phyloP scores from a whole-genome alignment of 2,113 vertebrate genomes.

The Semnopithecus entellus region DNA sequence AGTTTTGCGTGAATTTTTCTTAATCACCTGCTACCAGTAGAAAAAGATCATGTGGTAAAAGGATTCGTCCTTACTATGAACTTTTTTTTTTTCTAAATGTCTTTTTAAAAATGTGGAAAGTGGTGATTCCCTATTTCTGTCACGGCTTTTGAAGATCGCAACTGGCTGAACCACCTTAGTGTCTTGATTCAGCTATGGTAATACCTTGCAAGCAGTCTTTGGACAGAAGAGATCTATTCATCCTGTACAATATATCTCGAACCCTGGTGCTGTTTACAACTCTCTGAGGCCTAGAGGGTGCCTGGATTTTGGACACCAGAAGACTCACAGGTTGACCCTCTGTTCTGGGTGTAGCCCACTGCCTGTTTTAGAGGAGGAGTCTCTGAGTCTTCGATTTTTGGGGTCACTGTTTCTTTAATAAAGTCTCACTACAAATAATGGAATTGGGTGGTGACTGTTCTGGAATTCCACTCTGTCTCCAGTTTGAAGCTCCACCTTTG shows the following conservation, averaged over 20 bases:
- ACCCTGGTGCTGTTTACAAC: background rate
- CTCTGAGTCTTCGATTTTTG: background rate
- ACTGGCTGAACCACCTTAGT: background rate
- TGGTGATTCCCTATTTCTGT: background rate
- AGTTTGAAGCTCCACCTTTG: conserved; percentile 28
- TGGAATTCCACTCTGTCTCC: conserved; percentile 34
- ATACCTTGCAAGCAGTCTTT: background rate
- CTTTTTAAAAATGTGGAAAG: background rate
- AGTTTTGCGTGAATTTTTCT: background rate
- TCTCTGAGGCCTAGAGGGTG: background rate
- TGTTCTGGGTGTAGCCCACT: background rate
- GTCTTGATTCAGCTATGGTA: background rate
- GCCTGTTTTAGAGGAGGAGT: background rate
- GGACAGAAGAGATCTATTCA: background rate
- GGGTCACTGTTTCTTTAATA: conserved; percentile 50
- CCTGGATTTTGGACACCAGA: background rate
- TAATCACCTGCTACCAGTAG: background rate
- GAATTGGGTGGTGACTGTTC: background rate
- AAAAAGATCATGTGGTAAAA: background rate
- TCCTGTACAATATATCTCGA: fast-evolving
- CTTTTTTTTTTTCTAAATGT: background rate
- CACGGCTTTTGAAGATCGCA: background rate
- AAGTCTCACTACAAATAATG: background rate
- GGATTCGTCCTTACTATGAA: background rate
- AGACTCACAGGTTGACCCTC: background rate